Percentiles rank a stretch among this genome's conserved stretches.
phyloP scores from a whole-genome alignment of 2,113 vertebrate species.

The Melierax canorus region DNA sequence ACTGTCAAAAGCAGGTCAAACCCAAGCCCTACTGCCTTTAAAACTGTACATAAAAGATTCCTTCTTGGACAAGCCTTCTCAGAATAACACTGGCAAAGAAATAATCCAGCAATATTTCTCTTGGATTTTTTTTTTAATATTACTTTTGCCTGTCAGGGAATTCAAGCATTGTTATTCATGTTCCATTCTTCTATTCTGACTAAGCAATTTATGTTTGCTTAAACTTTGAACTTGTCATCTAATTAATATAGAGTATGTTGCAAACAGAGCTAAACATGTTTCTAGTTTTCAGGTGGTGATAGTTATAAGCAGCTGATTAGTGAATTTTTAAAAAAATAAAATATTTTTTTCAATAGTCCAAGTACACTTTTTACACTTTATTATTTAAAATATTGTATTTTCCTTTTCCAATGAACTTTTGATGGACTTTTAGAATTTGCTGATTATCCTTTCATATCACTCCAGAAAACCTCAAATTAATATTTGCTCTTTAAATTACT shows the following conservation, averaged over 20 bases:
- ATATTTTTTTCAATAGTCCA: neutral
- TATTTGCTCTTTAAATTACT: neutral
- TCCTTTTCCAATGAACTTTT: neutral
- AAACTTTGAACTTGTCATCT: slow-evolving; percentile 1
- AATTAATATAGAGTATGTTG: neutral
- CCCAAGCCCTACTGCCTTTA: neutral
- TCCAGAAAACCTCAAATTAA: neutral
- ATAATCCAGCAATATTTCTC: neutral
- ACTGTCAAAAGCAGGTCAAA: neutral
- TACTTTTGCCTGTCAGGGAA: neutral
- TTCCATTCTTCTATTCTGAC: neutral
- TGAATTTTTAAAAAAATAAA: neutral
- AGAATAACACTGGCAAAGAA: neutral
- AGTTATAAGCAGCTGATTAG: neutral
- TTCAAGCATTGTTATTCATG: neutral
- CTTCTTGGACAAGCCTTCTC: neutral
- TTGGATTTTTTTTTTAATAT: neutral
- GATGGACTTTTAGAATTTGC: neutral
- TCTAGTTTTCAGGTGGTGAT: neutral
- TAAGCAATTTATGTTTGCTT: neutral
- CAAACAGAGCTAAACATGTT: neutral
- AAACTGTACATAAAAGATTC: neutral
- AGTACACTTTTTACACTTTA: neutral
- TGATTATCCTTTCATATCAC: neutral
- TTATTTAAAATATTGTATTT: neutral